Percentiles rank a stretch among this genome's conserved stretches.
Conservation (phyloP, 2,113 vertebrate species). For the Sebastes fasciatus region DNA sequence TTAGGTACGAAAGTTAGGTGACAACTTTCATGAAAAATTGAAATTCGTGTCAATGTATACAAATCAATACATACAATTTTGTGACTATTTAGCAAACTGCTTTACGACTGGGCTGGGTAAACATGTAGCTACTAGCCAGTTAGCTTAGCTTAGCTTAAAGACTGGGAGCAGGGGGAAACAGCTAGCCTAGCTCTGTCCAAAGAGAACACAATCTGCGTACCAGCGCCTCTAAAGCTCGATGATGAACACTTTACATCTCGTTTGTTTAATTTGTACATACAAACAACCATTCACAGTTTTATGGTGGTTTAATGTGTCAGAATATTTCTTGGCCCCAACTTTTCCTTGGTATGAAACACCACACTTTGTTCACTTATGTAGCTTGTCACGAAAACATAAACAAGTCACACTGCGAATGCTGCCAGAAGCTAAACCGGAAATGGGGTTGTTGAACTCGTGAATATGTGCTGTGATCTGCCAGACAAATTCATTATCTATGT, state of each 20-base stretch:
- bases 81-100: no score
- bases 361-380: no score
- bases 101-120: no score
- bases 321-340: background rate
- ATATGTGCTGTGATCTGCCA: background rate
- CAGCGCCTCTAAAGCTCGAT: background rate
- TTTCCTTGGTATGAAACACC: background rate
- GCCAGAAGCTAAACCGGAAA: background rate
- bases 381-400: background rate
- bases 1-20: no score
- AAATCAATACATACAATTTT: no score
- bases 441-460: background rate
- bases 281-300: background rate
- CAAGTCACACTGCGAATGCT: background rate
- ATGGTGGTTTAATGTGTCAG: background rate
- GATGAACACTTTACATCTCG: background rate
- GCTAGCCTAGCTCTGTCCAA: no score
- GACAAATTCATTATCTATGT: background rate
- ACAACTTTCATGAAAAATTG: no score
- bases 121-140: background rate
- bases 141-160: conserved; percentile 1
- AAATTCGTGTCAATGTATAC: no score
- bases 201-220: background rate
- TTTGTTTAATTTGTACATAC: background rate
- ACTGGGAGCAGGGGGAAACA: background rate